Conservation (phyloP, 2,888 invertebrate species). For the Acrocera orbiculus region DNA sequence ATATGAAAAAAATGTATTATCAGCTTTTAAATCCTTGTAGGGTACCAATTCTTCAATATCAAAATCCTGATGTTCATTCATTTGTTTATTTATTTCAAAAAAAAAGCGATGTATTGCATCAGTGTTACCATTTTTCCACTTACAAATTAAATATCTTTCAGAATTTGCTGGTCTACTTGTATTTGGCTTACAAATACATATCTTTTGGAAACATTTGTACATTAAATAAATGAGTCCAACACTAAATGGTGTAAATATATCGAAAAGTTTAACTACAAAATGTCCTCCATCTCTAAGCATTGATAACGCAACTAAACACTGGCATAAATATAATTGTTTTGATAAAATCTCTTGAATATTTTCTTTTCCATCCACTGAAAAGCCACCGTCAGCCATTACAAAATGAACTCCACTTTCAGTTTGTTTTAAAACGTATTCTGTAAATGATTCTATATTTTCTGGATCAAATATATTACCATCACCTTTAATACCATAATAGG, state of each 20-base stretch:
- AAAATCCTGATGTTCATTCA: slow-evolving; percentile 30
- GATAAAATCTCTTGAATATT: slow-evolving; percentile 91
- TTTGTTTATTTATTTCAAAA: slow-evolving; percentile 45
- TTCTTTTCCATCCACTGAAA: slow-evolving; percentile 88
- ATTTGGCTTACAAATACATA: slow-evolving; percentile 86
- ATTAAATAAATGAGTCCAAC: slow-evolving; percentile 87
- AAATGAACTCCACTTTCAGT: slow-evolving; percentile 79
- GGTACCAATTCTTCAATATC: slow-evolving; percentile 56
- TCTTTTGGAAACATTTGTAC: slow-evolving; percentile 71
- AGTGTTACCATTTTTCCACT: slow-evolving; percentile 48
- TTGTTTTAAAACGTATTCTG: slow-evolving; percentile 48
- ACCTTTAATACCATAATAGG: slow-evolving; percentile 68
- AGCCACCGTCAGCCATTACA: slow-evolving; percentile 96
- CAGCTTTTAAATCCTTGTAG: slow-evolving; percentile 43
- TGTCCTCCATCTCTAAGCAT: slow-evolving; percentile 72
- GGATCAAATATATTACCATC: slow-evolving; percentile 82
- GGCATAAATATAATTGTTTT: slow-evolving; percentile 86
- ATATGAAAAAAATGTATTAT: slow-evolving; percentile 60
- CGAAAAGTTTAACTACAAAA: slow-evolving; percentile 94
- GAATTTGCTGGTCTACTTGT: slow-evolving; percentile 96
- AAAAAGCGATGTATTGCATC: slow-evolving; percentile 51
- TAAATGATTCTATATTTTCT: slow-evolving; percentile 64
- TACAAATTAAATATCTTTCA: slow-evolving; percentile 84
- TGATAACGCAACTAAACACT: slow-evolving; percentile 77
- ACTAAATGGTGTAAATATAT: slow-evolving; percentile 85